A percentile compares a stretch with the other conserved stretches of the same genome.
phyloP scores from a whole-genome alignment of 2,888 invertebrate species.

The Lasius fuliginosus region DNA sequence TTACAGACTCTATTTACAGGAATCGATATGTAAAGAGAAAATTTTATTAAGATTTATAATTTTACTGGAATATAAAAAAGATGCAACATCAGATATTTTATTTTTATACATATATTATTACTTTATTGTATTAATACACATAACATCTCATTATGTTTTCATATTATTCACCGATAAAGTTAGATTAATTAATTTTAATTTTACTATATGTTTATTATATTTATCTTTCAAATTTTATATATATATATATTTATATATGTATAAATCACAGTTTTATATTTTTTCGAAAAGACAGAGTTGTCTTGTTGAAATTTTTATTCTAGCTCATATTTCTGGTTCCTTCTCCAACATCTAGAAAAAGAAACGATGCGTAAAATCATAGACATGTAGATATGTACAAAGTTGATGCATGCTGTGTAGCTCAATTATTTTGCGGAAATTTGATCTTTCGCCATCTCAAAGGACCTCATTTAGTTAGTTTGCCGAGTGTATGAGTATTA shows the following conservation, averaged over 20 bases:
- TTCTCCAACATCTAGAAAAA: neutral
- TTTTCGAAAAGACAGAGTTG: neutral
- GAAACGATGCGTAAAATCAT: conserved; percentile 10
- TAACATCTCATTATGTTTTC: neutral
- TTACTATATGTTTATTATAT: neutral
- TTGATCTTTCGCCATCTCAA: conserved; percentile 47
- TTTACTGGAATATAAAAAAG: neutral
- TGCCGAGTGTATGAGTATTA: conserved; percentile 42
- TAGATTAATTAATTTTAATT: neutral
- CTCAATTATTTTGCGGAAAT: conserved; percentile 42
- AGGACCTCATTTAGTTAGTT: conserved; percentile 45
- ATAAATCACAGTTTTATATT: neutral
- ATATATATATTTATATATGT: neutral
- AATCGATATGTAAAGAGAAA: conserved; percentile 25
- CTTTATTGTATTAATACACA: neutral
- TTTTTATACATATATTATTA: neutral
- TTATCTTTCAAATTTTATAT: neutral
- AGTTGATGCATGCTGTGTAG: conserved; percentile 14
- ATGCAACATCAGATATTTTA: neutral
- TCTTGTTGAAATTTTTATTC: neutral
- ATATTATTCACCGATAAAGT: neutral
- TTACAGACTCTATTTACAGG: neutral
- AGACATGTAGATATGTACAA: neutral
- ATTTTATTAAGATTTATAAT: conserved; percentile 1
- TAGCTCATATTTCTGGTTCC: neutral